Base-by-base conservation (phyloP, 2,888 invertebrate species). In the Tupiocoris notatus region DNA sequence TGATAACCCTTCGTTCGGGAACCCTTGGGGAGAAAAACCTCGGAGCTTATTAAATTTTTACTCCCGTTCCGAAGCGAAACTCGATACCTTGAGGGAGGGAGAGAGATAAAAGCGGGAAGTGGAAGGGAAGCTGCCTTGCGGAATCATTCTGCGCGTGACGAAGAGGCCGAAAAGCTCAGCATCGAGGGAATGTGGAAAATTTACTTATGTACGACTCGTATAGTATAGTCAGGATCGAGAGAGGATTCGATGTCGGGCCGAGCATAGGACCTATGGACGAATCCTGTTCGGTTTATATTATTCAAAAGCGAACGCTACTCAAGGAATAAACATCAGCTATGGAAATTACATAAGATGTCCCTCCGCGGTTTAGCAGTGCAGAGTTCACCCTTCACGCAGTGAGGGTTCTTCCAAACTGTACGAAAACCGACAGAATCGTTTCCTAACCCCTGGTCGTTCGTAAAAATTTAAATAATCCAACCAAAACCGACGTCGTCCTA, bases 251-350 rank as follows among this genome's bases (percentile, higher is more conserved):
- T n/a, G n/a, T n/a, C n/a, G n/a, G n/a, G n/a, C n/a, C n/a, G 23
- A 9, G 64, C 22, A 22, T 22, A 17, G 25, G 24, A 24, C 70
- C 67, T 76, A 76, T 76, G 76, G 76, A 62, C 76, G 76, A 76
- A 58, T 76, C 76, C 67, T 76, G 76, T 76, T 59, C 61, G 1
- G 1, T 20, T 16, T 59, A 17, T 23, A 25, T 25, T 67, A 57
- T 68, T 21, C 63, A 58, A 39, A 56, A 25, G 22, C 57, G 21
- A 61, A 76, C 57, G 76, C 76, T 67, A 76, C 76, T 76, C 76
- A 76, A 76, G 76, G 76, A 76, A 76, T 76, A 76, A 70, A 76
- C 66, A 67, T 68, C 67, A 56, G 76, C 76, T 76, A 76, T 76
- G 76, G 76, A 76, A 76, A 76, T 76, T 76, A 76, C 76, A 76